Percentiles rank a stretch among this genome's conserved stretches.
These are phyloP conservation scores for Agapetus fuscipes DNA, from an alignment of 2,888 invertebrate genomes.

Conservation along the genomic window DNA sequence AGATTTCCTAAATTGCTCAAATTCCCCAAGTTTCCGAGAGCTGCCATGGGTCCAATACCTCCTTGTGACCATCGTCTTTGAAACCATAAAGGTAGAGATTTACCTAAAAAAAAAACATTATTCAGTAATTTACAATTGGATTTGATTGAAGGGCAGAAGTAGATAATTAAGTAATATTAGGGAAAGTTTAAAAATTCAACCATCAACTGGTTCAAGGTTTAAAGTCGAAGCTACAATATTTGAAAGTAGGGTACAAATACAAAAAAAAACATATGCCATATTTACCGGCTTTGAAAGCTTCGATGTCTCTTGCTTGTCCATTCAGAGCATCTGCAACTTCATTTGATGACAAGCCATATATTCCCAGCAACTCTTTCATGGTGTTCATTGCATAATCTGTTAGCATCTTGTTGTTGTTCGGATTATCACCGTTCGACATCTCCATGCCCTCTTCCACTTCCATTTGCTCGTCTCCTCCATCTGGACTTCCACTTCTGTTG, in stretches of 20 bases:
- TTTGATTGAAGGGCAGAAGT: too few species aligned
- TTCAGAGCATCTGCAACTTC: conserved; percentile 62
- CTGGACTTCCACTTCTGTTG: conserved; percentile 21
- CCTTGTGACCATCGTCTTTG: conserved; percentile 19
- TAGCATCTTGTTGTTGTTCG: conserved; percentile 51
- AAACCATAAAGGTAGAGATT: conserved; percentile 19
- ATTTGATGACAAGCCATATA: conserved; percentile 62
- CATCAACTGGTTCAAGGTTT: too few species aligned
- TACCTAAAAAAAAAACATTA: conserved; percentile 21
- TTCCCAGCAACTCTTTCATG: conserved; percentile 67
- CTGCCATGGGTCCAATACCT: conserved; percentile 9
- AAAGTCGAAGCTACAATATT: background rate
- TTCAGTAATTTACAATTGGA: too few species aligned
- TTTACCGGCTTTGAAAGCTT: conserved; percentile 58
- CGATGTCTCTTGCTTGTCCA: conserved; percentile 55
- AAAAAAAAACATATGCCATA: too few species aligned
- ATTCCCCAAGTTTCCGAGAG: conserved; percentile 9
- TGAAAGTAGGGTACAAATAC: too few species aligned
- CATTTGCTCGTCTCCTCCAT: conserved; percentile 35
- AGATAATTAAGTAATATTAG: too few species aligned
- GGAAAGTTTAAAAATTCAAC: too few species aligned
- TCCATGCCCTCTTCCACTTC: conserved; percentile 31
- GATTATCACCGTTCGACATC: conserved; percentile 36
- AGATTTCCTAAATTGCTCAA: too few species aligned
- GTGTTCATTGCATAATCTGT: conserved; percentile 71